Conservation (phyloP, 2,797 vertebrate genomes). For the Chelon labrosus region DNA sequence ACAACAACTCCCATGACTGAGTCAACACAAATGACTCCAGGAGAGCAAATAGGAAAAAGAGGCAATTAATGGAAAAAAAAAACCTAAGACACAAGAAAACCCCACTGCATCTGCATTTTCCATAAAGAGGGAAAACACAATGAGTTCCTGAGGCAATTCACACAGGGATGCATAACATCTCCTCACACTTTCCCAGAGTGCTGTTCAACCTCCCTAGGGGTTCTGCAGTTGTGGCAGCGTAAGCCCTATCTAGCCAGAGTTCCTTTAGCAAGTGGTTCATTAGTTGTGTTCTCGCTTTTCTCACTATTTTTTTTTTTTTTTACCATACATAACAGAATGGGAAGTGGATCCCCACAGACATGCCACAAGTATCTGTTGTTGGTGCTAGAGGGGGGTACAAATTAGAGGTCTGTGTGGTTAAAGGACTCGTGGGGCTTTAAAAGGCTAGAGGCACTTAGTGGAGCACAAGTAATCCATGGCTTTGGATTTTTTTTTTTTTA, state of each 20-base stretch:
- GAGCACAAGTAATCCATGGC: constrained; percentile 49
- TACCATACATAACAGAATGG: constrained; percentile 46
- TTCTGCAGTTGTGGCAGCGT: constrained; percentile 39
- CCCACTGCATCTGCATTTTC: constrained; percentile 46
- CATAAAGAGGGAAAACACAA: constrained; percentile 25
- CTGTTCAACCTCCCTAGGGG: constrained; percentile 47
- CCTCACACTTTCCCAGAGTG: constrained; percentile 49
- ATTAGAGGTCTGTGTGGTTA: constrained; percentile 52
- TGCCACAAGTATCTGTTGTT: constrained; percentile 44
- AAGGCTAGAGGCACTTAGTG: constrained; percentile 49
- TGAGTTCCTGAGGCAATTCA: constrained; percentile 44
- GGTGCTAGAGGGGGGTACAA: constrained; percentile 48
- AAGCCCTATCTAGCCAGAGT: constrained; percentile 43
- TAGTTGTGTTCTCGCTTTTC: constrained; percentile 53
- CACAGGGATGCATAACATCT: constrained; percentile 31
- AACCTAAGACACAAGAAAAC: constrained; percentile 3
- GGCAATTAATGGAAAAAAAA: constrained; percentile 46
- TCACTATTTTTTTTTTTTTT: constrained; percentile 33
- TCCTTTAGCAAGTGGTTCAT: constrained; percentile 63
- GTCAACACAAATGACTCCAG: constrained; percentile 44
- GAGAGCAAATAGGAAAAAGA: constrained; percentile 44
- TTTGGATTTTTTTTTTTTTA: constrained; percentile 17
- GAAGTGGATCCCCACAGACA: constrained; percentile 58
- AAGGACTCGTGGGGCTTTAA: constrained; percentile 54
- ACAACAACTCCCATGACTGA: constrained; percentile 31